Evolutionary conservation across 2,888 invertebrate genomes (phyloP), one percentile per base, ranked within the genome.

Genomic region (Tanytarsus gracilentus): DNA sequence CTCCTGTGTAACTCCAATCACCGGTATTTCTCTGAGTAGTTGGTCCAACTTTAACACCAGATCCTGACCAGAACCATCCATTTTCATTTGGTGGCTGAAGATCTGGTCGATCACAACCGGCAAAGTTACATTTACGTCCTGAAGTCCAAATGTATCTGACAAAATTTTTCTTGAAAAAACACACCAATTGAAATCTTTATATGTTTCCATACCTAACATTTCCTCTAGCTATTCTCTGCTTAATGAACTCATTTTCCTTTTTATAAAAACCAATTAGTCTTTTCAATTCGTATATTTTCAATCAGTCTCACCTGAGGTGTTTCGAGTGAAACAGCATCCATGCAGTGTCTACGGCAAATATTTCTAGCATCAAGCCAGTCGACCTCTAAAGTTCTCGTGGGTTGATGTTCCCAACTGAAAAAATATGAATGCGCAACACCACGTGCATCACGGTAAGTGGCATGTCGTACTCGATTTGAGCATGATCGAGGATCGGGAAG

Each of bases 11-110:
- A 66, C 89, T 90, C 92, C 92, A 92, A 72, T 91, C 92, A 36
- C 92, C 92, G 62, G 90, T 85, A 75, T 89, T 91, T 64, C 91
- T 82, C 72, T 90, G 88, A 29, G 85, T 85, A 60, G 92, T 92
- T 63, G 91, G 83, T 49, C 92, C 91, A 70, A 92, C 88, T 77
- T 92, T 92, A 63, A 87, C 91, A 27, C 92, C 92, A 7, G 91
- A 91, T 64, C 91, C 92, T 5, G 89, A 90, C 92, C 92, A 93
- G 81, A 93, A 93, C 92, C 92, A 93, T 61, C 89, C 89, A 73
- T 88, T 87, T 66, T 87, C 81, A 70, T 86, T 87, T 63, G 87
- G 82, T n/a, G 89, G 89, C 74, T 88, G 87, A 68, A 89, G 76
- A 73, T 89, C 89, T 51, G 84, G 75, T 61, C 89, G 79, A 74